Conservation (phyloP, 2,113 vertebrate species). For the Anser cygnoides region DNA sequence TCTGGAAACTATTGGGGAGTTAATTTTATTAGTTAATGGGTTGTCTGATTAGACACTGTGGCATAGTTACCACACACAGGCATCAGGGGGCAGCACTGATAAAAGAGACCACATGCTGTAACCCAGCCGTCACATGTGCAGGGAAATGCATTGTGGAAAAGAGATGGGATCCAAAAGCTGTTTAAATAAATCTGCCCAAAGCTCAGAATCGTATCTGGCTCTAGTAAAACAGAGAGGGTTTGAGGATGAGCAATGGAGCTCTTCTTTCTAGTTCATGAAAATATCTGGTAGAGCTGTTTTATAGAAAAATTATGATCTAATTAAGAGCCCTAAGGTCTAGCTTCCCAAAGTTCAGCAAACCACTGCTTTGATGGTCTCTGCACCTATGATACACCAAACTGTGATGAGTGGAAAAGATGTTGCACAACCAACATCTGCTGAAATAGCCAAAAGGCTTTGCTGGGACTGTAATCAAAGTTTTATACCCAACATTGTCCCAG, state of each 20-base stretch:
- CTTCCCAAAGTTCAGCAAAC: not conserved
- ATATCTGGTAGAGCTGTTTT: not conserved
- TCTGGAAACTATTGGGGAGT: not conserved
- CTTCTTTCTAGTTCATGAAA: not conserved
- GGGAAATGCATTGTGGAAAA: not conserved
- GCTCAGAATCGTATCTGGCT: not conserved
- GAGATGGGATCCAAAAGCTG: not conserved
- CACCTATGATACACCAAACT: not conserved
- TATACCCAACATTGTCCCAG: not conserved
- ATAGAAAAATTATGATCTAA: not conserved
- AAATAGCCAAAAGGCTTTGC: not conserved
- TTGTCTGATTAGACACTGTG: not conserved
- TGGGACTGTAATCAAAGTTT: not conserved
- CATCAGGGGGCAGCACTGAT: not conserved
- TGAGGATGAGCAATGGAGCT: rapidly evolving
- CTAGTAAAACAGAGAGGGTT: not conserved
- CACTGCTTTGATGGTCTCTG: not conserved
- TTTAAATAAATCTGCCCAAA: not conserved
- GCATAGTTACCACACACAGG: not conserved
- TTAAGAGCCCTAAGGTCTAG: not conserved
- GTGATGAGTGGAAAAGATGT: not conserved
- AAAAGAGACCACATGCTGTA: not conserved
- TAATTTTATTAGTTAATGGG: not conserved
- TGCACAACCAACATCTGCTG: not conserved
- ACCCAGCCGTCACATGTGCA: not conserved